Evolutionary conservation across 2,113 vertebrate genomes (phyloP).

Genomic region (Rhizomys pruinosus): DNA sequence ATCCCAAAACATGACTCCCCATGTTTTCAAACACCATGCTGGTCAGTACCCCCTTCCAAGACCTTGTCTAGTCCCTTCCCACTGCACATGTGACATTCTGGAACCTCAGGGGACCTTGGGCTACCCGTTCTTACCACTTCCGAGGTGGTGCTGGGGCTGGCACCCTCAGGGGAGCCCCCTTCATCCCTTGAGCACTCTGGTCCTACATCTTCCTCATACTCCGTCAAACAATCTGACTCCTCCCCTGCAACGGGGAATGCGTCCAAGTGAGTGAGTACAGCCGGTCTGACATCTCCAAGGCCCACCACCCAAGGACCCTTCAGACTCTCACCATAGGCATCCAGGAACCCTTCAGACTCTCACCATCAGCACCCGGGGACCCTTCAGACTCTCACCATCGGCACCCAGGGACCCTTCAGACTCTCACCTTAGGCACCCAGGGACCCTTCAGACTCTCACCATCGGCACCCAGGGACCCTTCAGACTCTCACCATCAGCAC

Average conservation of each 20-base stretch:
- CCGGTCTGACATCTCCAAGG: accelerated
- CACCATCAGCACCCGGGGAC: slow-evolving; percentile 82
- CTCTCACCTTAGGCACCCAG: slow-evolving; percentile 81
- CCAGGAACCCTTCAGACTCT: too few relatives aligned
- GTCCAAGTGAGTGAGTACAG: accelerated
- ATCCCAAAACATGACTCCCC: not conserved
- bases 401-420: too few relatives aligned
- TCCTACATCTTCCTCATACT: slow-evolving; percentile 93
- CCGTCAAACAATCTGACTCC: slow-evolving; percentile 94
- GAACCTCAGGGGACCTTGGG: accelerated
- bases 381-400: slow-evolving; percentile 81
- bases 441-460: too few relatives aligned
- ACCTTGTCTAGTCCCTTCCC: not conserved
- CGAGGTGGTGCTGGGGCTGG: slow-evolving; percentile 85
- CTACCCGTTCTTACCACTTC: slow-evolving; percentile 85
- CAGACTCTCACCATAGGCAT: slow-evolving; percentile 76
- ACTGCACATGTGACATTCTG: too few relatives aligned
- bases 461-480: too few relatives aligned
- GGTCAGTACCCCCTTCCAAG: accelerated
- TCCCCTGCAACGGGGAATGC: slow-evolving; percentile 83
- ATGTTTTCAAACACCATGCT: not conserved
- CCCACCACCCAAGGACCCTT: accelerated
- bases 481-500: slow-evolving; percentile 81
- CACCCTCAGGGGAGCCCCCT: slow-evolving; percentile 85
- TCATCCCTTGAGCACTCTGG: slow-evolving; percentile 90